Evolutionary conservation across 2,888 invertebrate species (phyloP).

Genomic region (Caenorhabditis macrosperma): DNA sequence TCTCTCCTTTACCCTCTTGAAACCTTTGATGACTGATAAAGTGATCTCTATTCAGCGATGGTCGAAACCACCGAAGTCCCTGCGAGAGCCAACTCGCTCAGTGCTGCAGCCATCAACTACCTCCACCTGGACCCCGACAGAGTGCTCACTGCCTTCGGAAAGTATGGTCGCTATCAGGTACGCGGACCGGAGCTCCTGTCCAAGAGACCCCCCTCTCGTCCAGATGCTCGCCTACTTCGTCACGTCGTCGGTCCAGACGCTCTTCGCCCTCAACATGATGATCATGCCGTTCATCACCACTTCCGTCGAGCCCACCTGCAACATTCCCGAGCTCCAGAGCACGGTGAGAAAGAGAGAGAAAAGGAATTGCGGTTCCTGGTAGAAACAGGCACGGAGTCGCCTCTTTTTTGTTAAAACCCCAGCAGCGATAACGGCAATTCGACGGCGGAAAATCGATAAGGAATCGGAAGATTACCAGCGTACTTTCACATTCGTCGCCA

Average conservation of each 20-base stretch:
- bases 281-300: slow-evolving; percentile 77
- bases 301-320: slow-evolving; percentile 65
- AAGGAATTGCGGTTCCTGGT: background rate
- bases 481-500: background rate
- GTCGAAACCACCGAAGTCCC: background rate
- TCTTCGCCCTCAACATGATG: slow-evolving; percentile 69
- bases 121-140: slow-evolving; percentile 77
- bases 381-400: too few relatives aligned
- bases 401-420: background rate
- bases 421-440: too few relatives aligned
- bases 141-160: slow-evolving; percentile 75
- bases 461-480: background rate
- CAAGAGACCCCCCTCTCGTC: background rate
- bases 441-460: background rate
- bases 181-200: background rate
- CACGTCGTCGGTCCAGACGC: slow-evolving; percentile 62
- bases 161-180: slow-evolving; percentile 78
- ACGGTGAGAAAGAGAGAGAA: slow-evolving; percentile 3
- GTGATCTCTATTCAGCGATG: too few relatives aligned
- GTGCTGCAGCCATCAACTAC: slow-evolving; percentile 59
- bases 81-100: slow-evolving; percentile 11
- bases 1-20: too few relatives aligned
- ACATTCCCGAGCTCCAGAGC: slow-evolving; percentile 8
- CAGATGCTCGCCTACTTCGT: slow-evolving; percentile 70
- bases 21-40: too few relatives aligned